Base-by-base conservation (phyloP, 1,140 invertebrate species). In the Contarinia nasturtii region DNA sequence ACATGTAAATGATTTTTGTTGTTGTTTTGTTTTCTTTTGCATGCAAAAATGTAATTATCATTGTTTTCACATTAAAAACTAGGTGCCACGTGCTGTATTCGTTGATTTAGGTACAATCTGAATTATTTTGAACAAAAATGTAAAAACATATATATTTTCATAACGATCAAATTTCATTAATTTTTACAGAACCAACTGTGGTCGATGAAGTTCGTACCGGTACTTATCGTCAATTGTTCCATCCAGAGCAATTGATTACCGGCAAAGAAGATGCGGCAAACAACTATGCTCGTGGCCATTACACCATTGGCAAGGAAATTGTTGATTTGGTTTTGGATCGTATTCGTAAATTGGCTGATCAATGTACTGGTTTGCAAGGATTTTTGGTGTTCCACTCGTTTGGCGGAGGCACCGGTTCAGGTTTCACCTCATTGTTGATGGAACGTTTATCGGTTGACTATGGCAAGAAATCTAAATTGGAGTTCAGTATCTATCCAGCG, bases 351-450 rank as follows among this genome's bases (percentile, higher is more conserved):
- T 60, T 82, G 45, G 77, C 81, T 18, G 82, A 86, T 60, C 77
- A 82, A 57, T 84, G 82, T 57, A 85, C 80, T 12, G 82, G 82
- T 36, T 69, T 85, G 1, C 80, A 85, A 67, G 82, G 82, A 37
- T 89, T 90, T 64, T 66, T 90, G 14, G 79, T 89, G 45, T 88
- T 87, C 69, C 84, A 87, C 64, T 82, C 79, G 33, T 87, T 87
- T 56, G 83, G 84, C 51, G 87, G 86, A 38, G 87, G 87, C 43
- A 88, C 83, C 53, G 83, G 83, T 3, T 84, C 80, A 37, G 84
- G 84, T 2, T 87, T 88, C 62, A 81, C 82, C 0, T 82, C 82
- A 12, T 65, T 87, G 40, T 67, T 88, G 43, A 86, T 86, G 80
- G 81, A 86, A 64, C 67, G 82, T 33, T 67, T 88, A 2, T 80